Evolutionary conservation across 2,888 invertebrate species (phyloP), one percentile per base, ranked within the genome.

Genomic region (Phortica okadai): DNA sequence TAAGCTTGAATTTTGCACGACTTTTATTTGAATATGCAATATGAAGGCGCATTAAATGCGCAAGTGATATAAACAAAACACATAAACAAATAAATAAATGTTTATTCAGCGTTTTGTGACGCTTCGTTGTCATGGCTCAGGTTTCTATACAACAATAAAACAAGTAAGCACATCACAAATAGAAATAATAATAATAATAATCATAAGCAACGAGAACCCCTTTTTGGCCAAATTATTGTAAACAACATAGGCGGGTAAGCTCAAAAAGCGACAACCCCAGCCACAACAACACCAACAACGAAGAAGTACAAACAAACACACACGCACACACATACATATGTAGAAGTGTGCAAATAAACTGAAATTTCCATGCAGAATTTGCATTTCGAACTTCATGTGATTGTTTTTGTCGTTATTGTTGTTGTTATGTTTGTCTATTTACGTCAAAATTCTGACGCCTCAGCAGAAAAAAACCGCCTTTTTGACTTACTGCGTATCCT

Each of bases 371-470:
- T 77, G 76, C 79, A 80, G 76, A 86, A 85, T 88, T 85, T 88
- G 84, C 88, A 85, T 86, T 83, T 86, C 80, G 33, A 33, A 72
- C 8, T 78, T 64, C 56, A 64, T 75, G 75, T 73, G 74, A 4
- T 59, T 59, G 8, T 59, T 21, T 14, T 16, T 59, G 14, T 33
- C 41, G 11, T 64, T 64, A 7, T 7, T n/a, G 69, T 69, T 69
- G 50, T 21, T 45, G 50, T 45, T 69, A 14, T 21, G 41, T 78
- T 83, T 82, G 50, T 74, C 75, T 75, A 76, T 76, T 81, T 77
- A 76, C 78, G 75, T 79, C 76, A 85, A 84, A 79, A 82, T 85
- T 85, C 81, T 85, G 84, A 86, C 85, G 85, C 85, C 84, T 86
- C 85, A 88, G 88, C 79, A 80, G 87, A 80, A 75, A 25, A 62